Base-by-base conservation (phyloP, 2,113 vertebrate species). In the Melanerpes aurifrons region DNA sequence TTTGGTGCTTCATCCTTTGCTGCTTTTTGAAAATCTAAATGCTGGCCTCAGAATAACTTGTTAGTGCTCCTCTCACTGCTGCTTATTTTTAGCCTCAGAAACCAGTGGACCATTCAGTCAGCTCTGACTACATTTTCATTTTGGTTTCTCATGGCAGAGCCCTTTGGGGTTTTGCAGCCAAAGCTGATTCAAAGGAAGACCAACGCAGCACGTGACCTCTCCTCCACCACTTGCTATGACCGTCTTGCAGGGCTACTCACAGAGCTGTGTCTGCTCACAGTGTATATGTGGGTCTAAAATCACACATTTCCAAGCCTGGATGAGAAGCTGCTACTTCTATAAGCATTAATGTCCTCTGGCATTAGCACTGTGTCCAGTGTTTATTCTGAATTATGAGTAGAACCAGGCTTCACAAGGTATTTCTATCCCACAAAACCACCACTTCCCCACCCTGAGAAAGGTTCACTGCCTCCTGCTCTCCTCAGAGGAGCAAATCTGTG, bases 81-180 rank as follows among this genome's bases (percentile, higher is more conserved):
- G n/a, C 37, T 45, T 76, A 32, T 66, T 76, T 70, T 75, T 75
- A 80, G 28, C 37, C 58, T 92, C 70, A 57, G 71, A 68, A 93
- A 68, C 10, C 54, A 61, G 54, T 37, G 71, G 66, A 62, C 71
- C 47, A 13, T 72, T 68, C 47, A 50, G 24, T 22, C 53, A 90
- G 12, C 40, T 68, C 31, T 77, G 59, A 62, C 66, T 62, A 57
- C 12, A 45, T 68, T 89, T 93, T 37, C 15, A 62, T 35, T 75
- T 64, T 31, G 11, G 8, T 14, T 82, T 72, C 35, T 69, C 29
- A 43, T 3, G 3, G 71, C 59, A 71, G 53, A 85, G 58, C 53
- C 70, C 26, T 72, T 57, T 57, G 82, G n/a, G 86, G 8, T 43
- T 74, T 86, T 53, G 64, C 76, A 86, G 76, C 29, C 71, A 62